Conservation (phyloP, 2,888 invertebrate genomes). For the Hypselothyrea guttata region DNA sequence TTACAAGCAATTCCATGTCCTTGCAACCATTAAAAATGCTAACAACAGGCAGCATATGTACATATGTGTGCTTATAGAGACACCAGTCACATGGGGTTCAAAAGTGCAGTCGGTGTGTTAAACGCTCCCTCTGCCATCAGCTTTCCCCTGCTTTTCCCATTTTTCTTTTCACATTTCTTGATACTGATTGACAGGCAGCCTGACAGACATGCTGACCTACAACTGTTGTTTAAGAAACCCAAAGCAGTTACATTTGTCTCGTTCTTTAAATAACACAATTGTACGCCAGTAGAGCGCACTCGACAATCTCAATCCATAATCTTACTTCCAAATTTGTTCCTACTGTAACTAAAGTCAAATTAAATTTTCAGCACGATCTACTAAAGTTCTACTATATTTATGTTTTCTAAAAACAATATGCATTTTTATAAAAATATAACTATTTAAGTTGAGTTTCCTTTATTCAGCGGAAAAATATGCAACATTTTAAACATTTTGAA, state of each 20-base stretch:
- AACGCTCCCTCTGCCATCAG: conserved; percentile 14
- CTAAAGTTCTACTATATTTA: too few species aligned
- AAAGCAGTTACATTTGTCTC: not conserved
- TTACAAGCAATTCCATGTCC: conserved; percentile 47
- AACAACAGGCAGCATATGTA: conserved; percentile 55
- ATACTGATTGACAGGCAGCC: conserved; percentile 21
- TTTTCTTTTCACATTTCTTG: not conserved
- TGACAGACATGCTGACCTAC: conserved; percentile 38
- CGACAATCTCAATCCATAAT: too few species aligned
- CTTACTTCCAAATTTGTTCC: too few species aligned
- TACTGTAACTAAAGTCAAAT: too few species aligned
- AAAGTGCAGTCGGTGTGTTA: conserved; percentile 55
- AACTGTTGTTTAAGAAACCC: conserved; percentile 22
- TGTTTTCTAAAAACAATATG: too few species aligned
- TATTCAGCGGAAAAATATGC: too few species aligned
- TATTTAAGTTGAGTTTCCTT: too few species aligned
- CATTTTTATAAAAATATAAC: too few species aligned
- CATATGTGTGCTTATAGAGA: conserved; percentile 3
- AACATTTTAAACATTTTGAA: too few species aligned
- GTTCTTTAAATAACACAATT: too few species aligned
- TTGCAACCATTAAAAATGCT: conserved; percentile 73
- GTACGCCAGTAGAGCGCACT: too few species aligned
- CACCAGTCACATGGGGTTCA: conserved; percentile 16
- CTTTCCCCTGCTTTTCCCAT: not conserved
- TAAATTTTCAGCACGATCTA: too few species aligned